Evolutionary conservation across 2,888 invertebrate species (phyloP).

Genomic region (Kuschelorhynchus macadamiae): DNA sequence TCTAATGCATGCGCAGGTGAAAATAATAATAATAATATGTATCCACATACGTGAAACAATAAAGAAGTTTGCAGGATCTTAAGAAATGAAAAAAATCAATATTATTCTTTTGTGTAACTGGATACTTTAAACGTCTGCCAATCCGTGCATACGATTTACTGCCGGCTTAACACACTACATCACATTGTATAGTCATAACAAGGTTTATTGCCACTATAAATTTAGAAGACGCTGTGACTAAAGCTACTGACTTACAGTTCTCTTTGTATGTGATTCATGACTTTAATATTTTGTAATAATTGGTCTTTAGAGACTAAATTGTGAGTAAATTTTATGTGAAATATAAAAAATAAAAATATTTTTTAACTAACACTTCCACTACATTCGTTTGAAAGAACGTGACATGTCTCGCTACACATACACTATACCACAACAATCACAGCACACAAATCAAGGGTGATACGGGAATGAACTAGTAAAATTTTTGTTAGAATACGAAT

Average conservation of each 20-base stretch:
- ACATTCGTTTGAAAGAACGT: too few relatives aligned
- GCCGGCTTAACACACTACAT: conserved; percentile 36
- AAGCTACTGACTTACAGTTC: neutral
- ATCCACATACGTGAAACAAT: conserved; percentile 10
- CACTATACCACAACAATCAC: too few relatives aligned
- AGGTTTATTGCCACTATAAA: conserved; percentile 41
- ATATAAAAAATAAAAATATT: too few relatives aligned
- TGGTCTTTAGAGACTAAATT: too few relatives aligned
- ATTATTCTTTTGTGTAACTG: conserved; percentile 41
- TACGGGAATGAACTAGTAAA: too few relatives aligned
- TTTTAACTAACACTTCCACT: too few relatives aligned
- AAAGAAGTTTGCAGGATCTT: conserved; percentile 26
- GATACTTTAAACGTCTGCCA: conserved; percentile 44
- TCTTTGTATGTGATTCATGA: neutral
- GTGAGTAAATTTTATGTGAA: too few relatives aligned
- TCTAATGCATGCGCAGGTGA: conserved; percentile 18
- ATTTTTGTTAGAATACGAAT: too few relatives aligned
- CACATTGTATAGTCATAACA: conserved; percentile 49
- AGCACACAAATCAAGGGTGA: too few relatives aligned
- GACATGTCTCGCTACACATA: too few relatives aligned
- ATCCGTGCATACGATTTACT: conserved; percentile 38
- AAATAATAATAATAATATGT: conserved; percentile 29
- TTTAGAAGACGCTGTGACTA: conserved; percentile 30
- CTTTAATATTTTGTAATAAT: too few relatives aligned
- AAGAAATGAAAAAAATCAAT: conserved; percentile 31